Evolutionary conservation across 2,888 invertebrate species (phyloP).

Genomic region (Amblyjoppa proteus): DNA sequence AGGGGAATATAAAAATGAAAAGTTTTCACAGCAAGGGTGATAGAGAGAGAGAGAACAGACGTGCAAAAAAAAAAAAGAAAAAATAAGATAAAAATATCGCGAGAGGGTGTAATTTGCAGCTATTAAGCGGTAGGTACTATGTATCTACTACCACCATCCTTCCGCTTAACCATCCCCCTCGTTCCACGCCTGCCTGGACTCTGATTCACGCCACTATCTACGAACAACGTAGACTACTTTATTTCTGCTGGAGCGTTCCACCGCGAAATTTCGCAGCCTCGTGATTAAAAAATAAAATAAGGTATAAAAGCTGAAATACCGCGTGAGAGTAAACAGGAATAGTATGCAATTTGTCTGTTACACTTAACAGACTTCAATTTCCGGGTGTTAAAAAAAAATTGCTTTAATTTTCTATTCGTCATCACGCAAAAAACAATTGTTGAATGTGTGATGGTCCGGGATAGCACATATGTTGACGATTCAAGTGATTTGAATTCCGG

Average conservation of each 20-base stretch:
- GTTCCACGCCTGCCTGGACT: conserved; percentile 40
- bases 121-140: conserved; percentile 78
- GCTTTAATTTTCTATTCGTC: neutral
- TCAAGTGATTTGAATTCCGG: no score
- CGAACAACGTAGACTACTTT: conserved; percentile 50
- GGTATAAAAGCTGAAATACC: neutral
- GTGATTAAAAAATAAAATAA: conserved; percentile 21
- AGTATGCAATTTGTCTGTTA: conserved; percentile 20
- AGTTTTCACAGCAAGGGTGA: conserved; percentile 67
- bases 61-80: conserved; percentile 51
- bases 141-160: conserved; percentile 56
- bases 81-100: conserved; percentile 54
- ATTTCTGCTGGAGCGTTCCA: conserved; percentile 36
- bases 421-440: no score
- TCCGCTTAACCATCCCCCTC: conserved; percentile 44
- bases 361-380: neutral
- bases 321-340: conserved; percentile 16
- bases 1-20: conserved; percentile 81
- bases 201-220: conserved; percentile 65
- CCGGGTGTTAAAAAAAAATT: neutral
- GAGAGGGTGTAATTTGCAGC: conserved; percentile 80
- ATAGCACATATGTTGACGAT: no score
- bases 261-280: conserved; percentile 25
- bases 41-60: conserved; percentile 69
- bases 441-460: no score